Evolutionary conservation across 2,113 vertebrate species (phyloP), one percentile per base, ranked within the genome.

Genomic region (Forbesichthys papilliferus): DNA sequence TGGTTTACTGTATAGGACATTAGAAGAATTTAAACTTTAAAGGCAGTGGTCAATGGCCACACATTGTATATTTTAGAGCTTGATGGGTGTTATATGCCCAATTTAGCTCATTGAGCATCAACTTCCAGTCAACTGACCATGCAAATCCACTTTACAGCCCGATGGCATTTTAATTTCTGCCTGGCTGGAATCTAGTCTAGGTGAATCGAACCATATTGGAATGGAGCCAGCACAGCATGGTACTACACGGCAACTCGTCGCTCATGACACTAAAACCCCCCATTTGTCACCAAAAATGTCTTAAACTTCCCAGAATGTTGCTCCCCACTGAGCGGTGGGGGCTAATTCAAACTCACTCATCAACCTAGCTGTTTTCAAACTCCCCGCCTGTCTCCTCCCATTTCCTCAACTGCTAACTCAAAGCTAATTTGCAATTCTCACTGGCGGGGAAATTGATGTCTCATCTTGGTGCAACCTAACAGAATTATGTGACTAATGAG

Each of bases 371-470:
- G 77, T 79, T 77, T 83, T 79, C 87, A 58, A 84, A 85, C 78
- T 71, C 69, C 64, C 82, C 79, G 79, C 77, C 71, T 71, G 83
- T 87, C 86, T 91, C 87, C 87, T 90, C 87, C 87, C 82, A 89
- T 89, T 80, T 87, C 84, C 76, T 85, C 75, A 48, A 77, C 67
- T 78, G 83, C 80, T 85, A 88, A 87, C 86, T 85, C 86, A 84
- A 75, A 89, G 84, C 84, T 90, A 84, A 91, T 91, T 90, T 87
- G 82, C 85, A 89, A 85, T 87, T 83, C 81, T 89, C 87, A 73
- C 75, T 54, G 77, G 87, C 68, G 34, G 80, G 82, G 74, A 81
- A 85, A 84, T 83, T 86, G 84, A 86, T 83, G 88, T 83, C 84
- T 90, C 75, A 81, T 90, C 83, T 80, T 71, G 80, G 80, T 76